Evolutionary conservation across 2,797 vertebrate genomes (phyloP).

Genomic region (Artibeus lituratus): DNA sequence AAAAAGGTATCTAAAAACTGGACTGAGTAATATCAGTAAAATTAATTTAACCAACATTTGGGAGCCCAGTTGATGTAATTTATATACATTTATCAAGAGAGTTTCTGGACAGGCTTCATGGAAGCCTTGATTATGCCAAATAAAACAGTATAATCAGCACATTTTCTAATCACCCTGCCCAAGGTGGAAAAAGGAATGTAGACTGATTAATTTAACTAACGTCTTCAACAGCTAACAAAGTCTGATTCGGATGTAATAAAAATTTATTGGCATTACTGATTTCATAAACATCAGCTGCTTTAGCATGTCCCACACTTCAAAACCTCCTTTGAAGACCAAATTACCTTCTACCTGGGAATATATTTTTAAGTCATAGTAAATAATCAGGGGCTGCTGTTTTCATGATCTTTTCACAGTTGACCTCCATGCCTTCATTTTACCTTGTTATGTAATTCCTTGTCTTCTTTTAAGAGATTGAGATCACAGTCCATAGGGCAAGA

Average conservation of each 20-base stretch:
- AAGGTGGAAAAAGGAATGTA: constrained; percentile 83
- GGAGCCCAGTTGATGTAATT: background rate
- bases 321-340: constrained; percentile 88
- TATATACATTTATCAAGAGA: background rate
- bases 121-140: constrained; percentile 65
- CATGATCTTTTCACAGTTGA: constrained; percentile 66
- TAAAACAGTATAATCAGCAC: constrained; percentile 81
- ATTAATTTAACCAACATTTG: background rate
- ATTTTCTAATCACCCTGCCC: constrained; percentile 87
- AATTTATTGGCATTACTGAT: constrained; percentile 86
- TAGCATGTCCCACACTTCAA: constrained; percentile 87
- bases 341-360: constrained; percentile 89
- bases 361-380: constrained; percentile 89
- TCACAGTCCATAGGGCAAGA: constrained; percentile 66
- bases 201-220: constrained; percentile 89
- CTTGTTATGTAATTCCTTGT: constrained; percentile 81
- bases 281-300: constrained; percentile 88
- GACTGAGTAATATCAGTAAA: background rate
- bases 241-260: constrained; percentile 82
- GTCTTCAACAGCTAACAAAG: constrained; percentile 84
- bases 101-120: background rate
- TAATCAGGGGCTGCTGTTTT: constrained; percentile 79
- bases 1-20: background rate
- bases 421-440: constrained; percentile 79
- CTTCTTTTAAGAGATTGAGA: constrained; percentile 75